Base-by-base conservation (phyloP, 2,797 vertebrate species). In the Leptoclinus maculatus region DNA sequence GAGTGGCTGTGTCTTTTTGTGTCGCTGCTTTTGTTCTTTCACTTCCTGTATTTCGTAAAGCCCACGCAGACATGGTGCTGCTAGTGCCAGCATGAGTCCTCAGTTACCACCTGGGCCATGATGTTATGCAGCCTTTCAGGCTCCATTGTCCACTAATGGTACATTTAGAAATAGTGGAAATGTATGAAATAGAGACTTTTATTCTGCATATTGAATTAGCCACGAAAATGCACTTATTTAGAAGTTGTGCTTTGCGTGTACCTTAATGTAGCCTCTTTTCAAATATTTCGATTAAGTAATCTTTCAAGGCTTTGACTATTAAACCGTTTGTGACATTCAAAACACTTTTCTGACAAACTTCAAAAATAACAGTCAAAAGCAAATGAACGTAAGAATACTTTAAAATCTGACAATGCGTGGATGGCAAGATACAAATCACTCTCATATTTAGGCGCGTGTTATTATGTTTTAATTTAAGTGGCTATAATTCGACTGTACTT, bases 131-230 rank as follows among this genome's bases (percentile, higher is more conserved):
- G 83, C 51, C 43, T 72, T 91, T 89, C 81, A 88, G 78, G 79
- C 79, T 75, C 51, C 74, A 83, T 87, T 91, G 88, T 91, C 80
- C 88, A 82, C 68, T 78, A 92, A 91, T 89, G 65, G 74, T 76
- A 78, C 85, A 80, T 87, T 83, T 87, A 86, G 65, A 89, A 87
- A 60, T 58, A 43, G 25, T 71, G 25, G 32, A 69, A 66, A 75
- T 74, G 23, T 65, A 27, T 32, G 29, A 56, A 77, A 58, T 25
- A 17, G 27, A 68, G 21, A 17, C 25, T 77, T 7, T 56, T 70
- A 39, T 80, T 87, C 73, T 76, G 45, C 38, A 64, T 78, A 45
- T 78, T 59, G 51, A 80, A 68, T 78, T 23, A 71, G 38, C 66
- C 5, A 2, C 60, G n/a, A 11, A 83, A 71, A 71, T 54, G 29